phyloP scores from a whole-genome alignment of 2,888 invertebrate species.

The Molorchus minor region DNA sequence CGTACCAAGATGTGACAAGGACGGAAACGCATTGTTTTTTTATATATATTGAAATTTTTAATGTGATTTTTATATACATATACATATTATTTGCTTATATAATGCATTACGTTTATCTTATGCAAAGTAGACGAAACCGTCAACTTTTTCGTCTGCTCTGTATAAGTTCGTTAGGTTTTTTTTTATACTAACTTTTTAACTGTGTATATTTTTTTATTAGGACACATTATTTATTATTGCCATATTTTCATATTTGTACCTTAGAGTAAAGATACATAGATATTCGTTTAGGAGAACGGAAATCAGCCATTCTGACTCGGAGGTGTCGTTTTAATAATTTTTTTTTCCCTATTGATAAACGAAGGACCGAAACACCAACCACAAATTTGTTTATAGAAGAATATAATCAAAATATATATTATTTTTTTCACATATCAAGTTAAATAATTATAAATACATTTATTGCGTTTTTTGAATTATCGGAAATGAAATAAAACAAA shows the following conservation, averaged over 20 bases:
- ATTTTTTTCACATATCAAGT: conserved; percentile 53
- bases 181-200: conserved; percentile 29
- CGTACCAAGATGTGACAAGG: conserved; percentile 35
- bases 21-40: conserved; percentile 26
- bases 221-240: conserved; percentile 39
- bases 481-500: too few relatives aligned
- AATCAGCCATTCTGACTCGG: background rate
- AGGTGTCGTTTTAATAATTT: conserved; percentile 6
- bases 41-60: conserved; percentile 34
- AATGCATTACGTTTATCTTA: conserved; percentile 9
- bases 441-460: conserved; percentile 40
- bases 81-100: conserved; percentile 26
- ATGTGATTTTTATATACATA: conserved; percentile 41
- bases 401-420: conserved; percentile 42
- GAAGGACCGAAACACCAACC: conserved; percentile 43
- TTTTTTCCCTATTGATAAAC: conserved; percentile 12
- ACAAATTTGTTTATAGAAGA: conserved; percentile 40
- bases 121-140: conserved; percentile 10
- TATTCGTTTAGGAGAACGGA: background rate
- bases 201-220: conserved; percentile 33
- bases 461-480: conserved; percentile 31
- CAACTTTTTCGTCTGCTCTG: conserved; percentile 22
- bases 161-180: conserved; percentile 29
- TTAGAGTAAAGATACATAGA: conserved; percentile 21
- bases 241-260: conserved; percentile 33